Conservation (phyloP, 1,140 invertebrate species). For the Danaus plexippus region DNA sequence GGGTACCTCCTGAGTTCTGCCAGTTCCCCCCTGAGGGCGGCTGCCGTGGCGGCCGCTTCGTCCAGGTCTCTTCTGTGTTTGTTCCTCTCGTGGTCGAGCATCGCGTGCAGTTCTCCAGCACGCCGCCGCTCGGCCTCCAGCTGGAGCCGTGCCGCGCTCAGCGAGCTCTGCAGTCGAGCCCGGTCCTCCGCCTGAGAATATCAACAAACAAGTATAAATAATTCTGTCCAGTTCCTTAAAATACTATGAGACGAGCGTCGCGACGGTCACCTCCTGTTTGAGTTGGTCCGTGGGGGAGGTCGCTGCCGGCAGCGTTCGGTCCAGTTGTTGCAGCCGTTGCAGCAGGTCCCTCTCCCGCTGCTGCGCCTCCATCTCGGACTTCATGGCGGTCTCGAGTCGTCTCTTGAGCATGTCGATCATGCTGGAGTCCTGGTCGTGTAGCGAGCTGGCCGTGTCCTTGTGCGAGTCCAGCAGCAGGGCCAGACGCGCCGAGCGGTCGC, state of each 20-base stretch:
- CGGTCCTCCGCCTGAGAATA: slow-evolving; percentile 50
- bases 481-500: slow-evolving; percentile 52
- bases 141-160: slow-evolving; percentile 67
- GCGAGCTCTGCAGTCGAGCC: slow-evolving; percentile 65
- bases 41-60: slow-evolving; percentile 66
- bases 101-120: slow-evolving; percentile 56
- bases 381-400: slow-evolving; percentile 74
- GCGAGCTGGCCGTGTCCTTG: slow-evolving; percentile 43
- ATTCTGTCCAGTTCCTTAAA: no score
- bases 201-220: background rate
- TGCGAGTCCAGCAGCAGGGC: slow-evolving; percentile 58
- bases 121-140: slow-evolving; percentile 67
- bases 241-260: no score
- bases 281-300: slow-evolving; percentile 12
- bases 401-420: slow-evolving; percentile 76
- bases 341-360: slow-evolving; percentile 73
- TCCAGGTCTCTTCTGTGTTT: slow-evolving; percentile 68
- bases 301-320: slow-evolving; percentile 31
- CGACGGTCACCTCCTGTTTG: slow-evolving; percentile 19
- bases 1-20: slow-evolving; percentile 65
- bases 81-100: slow-evolving; percentile 50
- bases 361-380: slow-evolving; percentile 76
- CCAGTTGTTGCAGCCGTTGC: slow-evolving; percentile 70
- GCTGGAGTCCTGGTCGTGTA: slow-evolving; percentile 73
- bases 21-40: slow-evolving; percentile 67